Evolutionary conservation across 2,888 invertebrate species (phyloP).

Genomic region (Oscheius sp.): DNA sequence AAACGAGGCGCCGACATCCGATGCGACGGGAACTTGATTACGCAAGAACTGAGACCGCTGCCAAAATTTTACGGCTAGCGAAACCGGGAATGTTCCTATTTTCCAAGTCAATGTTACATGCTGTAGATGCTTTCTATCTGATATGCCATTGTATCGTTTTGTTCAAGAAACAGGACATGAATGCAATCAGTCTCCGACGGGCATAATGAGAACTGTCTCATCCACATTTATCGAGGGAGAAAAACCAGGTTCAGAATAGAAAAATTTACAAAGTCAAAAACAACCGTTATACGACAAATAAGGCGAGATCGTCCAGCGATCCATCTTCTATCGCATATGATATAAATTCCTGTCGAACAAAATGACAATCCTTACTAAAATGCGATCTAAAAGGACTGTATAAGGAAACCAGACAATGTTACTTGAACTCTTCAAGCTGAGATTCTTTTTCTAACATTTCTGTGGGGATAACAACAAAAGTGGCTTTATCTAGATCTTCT

Average conservation of each 20-base stretch:
- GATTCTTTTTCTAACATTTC: background rate
- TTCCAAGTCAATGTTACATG: background rate
- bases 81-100: background rate
- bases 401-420: background rate
- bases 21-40: constrained; percentile 22
- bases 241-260: background rate
- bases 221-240: background rate
- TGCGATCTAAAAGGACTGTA: background rate
- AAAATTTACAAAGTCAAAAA: no score
- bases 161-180: background rate
- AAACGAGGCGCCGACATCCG: constrained; percentile 17
- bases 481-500: background rate
- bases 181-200: constrained; percentile 3
- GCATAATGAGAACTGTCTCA: constrained; percentile 11
- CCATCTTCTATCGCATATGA: background rate
- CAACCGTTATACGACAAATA: background rate
- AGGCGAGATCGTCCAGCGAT: constrained; percentile 2
- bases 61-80: background rate
- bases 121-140: background rate
- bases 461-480: background rate
- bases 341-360: background rate
- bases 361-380: background rate
- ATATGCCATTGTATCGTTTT: no score
- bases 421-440: constrained; percentile 11
- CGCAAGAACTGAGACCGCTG: constrained; percentile 19